These are phyloP conservation scores for Mormyrops boulengeri DNA, from an alignment of 2,797 vertebrate genomes.

Conservation along the genomic window DNA sequence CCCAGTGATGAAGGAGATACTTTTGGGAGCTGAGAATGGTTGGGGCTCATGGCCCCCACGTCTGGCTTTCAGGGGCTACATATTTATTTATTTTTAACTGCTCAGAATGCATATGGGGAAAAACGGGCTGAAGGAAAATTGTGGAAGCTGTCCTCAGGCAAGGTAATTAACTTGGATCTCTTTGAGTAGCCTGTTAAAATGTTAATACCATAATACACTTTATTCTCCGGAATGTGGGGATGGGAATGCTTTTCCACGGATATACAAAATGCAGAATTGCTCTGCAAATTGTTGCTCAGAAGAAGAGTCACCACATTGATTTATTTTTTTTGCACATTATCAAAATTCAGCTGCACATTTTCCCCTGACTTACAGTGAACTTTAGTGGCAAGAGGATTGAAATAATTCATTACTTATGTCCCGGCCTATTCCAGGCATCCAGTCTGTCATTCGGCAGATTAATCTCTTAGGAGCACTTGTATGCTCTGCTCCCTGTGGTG, in stretches of 20 bases:
- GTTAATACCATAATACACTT: background rate
- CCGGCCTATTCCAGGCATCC: background rate
- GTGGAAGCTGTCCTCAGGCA: background rate
- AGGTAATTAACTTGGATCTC: background rate
- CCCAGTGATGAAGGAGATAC: background rate
- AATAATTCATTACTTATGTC: background rate
- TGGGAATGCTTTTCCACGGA: background rate
- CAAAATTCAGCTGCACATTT: background rate
- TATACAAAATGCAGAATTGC: background rate
- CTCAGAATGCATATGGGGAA: background rate
- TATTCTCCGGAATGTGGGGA: background rate
- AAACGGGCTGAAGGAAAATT: background rate
- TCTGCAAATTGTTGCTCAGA: background rate
- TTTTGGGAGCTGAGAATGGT: background rate
- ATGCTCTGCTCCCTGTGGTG: background rate
- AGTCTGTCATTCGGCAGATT: conserved; percentile 1
- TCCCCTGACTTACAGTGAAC: background rate
- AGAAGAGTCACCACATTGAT: background rate
- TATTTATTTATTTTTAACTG: background rate
- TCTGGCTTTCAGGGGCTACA: background rate
- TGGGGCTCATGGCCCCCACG: background rate
- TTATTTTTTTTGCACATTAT: background rate
- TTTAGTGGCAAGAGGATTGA: background rate
- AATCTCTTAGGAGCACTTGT: background rate
- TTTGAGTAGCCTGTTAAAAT: background rate